phyloP scores from a whole-genome alignment of 2,113 vertebrate genomes.

The Hippopotamus amphibius region DNA sequence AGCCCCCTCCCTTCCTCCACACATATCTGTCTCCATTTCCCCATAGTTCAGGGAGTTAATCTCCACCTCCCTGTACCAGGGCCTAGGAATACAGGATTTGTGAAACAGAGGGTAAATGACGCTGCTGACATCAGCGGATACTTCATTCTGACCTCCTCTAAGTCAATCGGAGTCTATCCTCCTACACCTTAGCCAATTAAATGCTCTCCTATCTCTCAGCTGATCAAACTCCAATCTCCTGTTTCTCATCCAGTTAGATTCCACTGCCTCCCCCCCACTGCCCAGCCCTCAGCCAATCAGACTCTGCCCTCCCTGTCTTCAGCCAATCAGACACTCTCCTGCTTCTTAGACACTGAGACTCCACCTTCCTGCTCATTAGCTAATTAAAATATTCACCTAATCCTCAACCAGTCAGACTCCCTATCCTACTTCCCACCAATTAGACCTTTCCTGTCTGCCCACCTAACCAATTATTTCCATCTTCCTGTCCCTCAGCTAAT shows the following conservation, averaged over 20 bases:
- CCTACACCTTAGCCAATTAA: neutral
- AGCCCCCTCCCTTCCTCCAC: neutral
- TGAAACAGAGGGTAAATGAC: neutral
- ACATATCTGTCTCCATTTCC: conserved; percentile 25
- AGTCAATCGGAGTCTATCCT: neutral
- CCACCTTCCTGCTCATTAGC: neutral
- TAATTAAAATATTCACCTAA: neutral
- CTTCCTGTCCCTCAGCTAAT: neutral
- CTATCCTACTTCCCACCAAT: neutral
- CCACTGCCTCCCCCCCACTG: neutral
- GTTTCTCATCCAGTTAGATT: neutral
- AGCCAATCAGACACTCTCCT: neutral
- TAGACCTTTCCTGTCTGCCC: neutral
- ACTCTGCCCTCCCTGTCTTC: neutral
- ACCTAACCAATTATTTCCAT: neutral
- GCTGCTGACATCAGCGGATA: accelerated
- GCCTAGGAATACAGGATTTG: neutral
- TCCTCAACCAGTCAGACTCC: neutral
- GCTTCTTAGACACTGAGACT: neutral
- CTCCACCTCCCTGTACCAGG: neutral
- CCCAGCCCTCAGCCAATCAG: neutral
- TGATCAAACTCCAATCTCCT: neutral
- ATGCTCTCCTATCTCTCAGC: neutral
- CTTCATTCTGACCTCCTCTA: neutral
- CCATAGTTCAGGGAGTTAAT: neutral